Evolutionary conservation across 2,113 vertebrate species (phyloP), one percentile per base, ranked within the genome.

Genomic region (Eublepharis macularius): DNA sequence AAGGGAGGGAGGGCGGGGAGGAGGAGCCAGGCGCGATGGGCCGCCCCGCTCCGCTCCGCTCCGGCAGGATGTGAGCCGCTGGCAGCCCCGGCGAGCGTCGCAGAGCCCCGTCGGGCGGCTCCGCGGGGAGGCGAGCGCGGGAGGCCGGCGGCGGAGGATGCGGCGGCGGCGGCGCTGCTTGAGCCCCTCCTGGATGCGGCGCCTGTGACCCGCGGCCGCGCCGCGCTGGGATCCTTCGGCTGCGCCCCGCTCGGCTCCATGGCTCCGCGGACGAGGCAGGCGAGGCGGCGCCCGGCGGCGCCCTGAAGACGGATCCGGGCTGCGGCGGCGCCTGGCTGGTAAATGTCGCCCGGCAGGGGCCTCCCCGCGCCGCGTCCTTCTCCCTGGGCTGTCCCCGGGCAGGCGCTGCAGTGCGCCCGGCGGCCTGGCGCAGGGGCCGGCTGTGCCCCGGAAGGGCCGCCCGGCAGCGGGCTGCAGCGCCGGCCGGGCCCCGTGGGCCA

Each of bases 241-340:
- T n/a, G 14, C 6, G 16, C 41, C 43, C 51, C 9, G 14, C 12
- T 36, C 10, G 7, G 26, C 7, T 39, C 4, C 70, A 83, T 83
- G 81, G 81, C 81, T 43, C 36, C 69, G 7, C n/a, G 51, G 81
- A 75, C 51, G 36, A n/a, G 81, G 69, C 68, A 41, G 68, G 29
- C 60, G 66, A 34, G 47, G 34, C 26, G 32, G 68, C 68, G 34
- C 34, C 43, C n/a, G n/a, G 74, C 29, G 36, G 49, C 66, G 66
- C 14, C n/a, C 70, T 76, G 84, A 76, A 49, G 34, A 19, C 24
- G 34, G 9, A 11, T 36, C 16, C 41, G 54, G 26, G 41, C 70
- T 14, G 83, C n/a, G 29, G 21, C 72, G 36, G 81, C 45, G 51
- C 77, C 77, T 43, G 77, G 77, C 63, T 79, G 77, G 77, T 79